A percentile compares a stretch with the other conserved stretches of the same genome.
These are phyloP conservation scores for Microplitis demolitor DNA, from an alignment of 1,140 invertebrate genomes.

Conservation along the genomic window DNA sequence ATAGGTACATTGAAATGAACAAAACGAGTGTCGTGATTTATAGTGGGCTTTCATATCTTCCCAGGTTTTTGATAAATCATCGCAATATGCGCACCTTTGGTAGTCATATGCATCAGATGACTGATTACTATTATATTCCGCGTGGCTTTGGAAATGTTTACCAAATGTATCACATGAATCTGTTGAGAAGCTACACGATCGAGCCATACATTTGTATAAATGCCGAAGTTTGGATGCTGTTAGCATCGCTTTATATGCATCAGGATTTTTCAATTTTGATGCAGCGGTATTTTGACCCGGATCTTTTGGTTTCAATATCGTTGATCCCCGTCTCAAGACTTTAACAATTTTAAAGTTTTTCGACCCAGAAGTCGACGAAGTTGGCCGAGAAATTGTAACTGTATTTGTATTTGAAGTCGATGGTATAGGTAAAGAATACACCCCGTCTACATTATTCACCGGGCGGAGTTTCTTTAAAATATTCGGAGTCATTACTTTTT, in stretches of 20 bases:
- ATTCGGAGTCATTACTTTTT: slow-evolving; percentile 41
- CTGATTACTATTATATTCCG: slow-evolving; percentile 6
- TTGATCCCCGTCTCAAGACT: slow-evolving; percentile 23
- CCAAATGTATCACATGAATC: slow-evolving; percentile 49
- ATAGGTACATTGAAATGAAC: slow-evolving; percentile 64
- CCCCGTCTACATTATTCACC: not conserved
- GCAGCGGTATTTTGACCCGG: not conserved
- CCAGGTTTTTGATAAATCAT: slow-evolving; percentile 33
- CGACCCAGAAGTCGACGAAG: not conserved
- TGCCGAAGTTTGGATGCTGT: slow-evolving; percentile 47
- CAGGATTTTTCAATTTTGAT: slow-evolving; percentile 41
- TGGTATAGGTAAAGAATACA: slow-evolving; percentile 31
- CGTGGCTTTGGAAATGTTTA: slow-evolving; percentile 57
- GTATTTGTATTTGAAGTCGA: slow-evolving; percentile 7
- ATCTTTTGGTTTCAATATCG: slow-evolving; percentile 33
- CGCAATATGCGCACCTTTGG: slow-evolving; percentile 60
- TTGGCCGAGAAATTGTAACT: not conserved
- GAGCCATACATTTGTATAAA: slow-evolving; percentile 67
- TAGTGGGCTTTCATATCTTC: slow-evolving; percentile 50
- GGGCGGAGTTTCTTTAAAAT: slow-evolving; percentile 43
- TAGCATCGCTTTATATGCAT: slow-evolving; percentile 49
- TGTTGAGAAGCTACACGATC: slow-evolving; percentile 61
- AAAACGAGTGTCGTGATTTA: slow-evolving; percentile 59
- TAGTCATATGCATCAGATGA: slow-evolving; percentile 35
- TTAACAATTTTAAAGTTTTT: slow-evolving; percentile 41